These are phyloP conservation scores for Premnoplex brunnescens DNA, from an alignment of 2,797 vertebrate species.

Conservation along the genomic window DNA sequence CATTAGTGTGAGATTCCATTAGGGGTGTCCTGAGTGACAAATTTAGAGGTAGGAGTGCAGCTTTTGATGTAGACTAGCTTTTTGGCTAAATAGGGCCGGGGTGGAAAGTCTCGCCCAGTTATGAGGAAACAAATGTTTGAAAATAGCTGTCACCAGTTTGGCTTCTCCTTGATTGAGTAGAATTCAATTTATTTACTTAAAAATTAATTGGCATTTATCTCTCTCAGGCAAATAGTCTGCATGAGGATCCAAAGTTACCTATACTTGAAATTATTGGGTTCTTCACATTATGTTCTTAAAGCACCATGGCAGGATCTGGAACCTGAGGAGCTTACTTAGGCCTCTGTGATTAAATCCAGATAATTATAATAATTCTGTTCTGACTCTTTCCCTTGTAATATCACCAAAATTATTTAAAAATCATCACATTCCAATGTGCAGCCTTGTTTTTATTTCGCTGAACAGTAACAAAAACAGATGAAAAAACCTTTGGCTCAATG, in stretches of 20 bases:
- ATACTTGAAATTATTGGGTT: not conserved
- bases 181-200: not conserved
- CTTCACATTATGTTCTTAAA: not conserved
- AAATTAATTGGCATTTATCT: not conserved
- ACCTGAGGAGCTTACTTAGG: not conserved
- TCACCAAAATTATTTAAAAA: not conserved
- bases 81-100: not conserved
- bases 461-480: not conserved
- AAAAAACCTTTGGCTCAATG: not conserved
- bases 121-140: not conserved
- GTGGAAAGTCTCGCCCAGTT: not conserved
- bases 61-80: conserved; percentile 30
- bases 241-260: not conserved
- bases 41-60: not conserved
- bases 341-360: not conserved
- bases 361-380: not conserved
- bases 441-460: not conserved
- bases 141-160: not conserved
- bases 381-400: not conserved
- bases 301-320: not conserved
- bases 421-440: not conserved
- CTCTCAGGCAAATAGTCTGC: not conserved
- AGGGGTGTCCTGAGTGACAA: not conserved
- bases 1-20: not conserved
- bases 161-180: not conserved